Conservation (phyloP, 2,888 invertebrate genomes). For the Trilocha varians region DNA sequence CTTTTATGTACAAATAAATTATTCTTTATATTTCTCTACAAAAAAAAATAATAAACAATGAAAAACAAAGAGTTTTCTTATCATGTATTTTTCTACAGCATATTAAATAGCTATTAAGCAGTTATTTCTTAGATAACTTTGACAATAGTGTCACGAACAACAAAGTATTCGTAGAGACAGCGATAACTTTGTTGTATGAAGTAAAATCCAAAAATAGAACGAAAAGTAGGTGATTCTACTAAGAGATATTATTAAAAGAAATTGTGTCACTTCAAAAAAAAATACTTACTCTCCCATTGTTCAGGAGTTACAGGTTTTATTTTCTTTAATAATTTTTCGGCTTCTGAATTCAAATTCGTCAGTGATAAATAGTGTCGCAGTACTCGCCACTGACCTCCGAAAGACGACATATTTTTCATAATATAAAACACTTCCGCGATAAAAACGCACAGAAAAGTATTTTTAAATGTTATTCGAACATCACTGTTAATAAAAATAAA, state of each 20-base stretch:
- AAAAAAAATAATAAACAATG: too few relatives aligned
- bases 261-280: not conserved
- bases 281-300: slow-evolving; percentile 59
- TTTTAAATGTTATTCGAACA: not conserved
- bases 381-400: slow-evolving; percentile 59
- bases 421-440: not conserved
- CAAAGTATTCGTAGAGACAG: too few relatives aligned
- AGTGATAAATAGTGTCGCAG: slow-evolving; percentile 56
- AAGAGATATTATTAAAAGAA: not conserved
- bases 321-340: slow-evolving; percentile 53
- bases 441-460: not conserved
- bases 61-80: too few relatives aligned
- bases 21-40: too few relatives aligned
- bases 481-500: not conserved
- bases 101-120: too few relatives aligned
- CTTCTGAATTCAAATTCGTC: slow-evolving; percentile 45
- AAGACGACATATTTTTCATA: slow-evolving; percentile 23
- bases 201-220: not conserved
- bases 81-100: too few relatives aligned
- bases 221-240: not conserved
- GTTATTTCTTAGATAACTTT: too few relatives aligned
- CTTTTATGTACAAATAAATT: too few relatives aligned
- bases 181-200: not conserved
- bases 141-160: too few relatives aligned
- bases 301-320: slow-evolving; percentile 46